Percentiles rank a stretch among this genome's conserved stretches.
phyloP scores from a whole-genome alignment of 2,113 vertebrate genomes.

The Atractosteus spatula region DNA sequence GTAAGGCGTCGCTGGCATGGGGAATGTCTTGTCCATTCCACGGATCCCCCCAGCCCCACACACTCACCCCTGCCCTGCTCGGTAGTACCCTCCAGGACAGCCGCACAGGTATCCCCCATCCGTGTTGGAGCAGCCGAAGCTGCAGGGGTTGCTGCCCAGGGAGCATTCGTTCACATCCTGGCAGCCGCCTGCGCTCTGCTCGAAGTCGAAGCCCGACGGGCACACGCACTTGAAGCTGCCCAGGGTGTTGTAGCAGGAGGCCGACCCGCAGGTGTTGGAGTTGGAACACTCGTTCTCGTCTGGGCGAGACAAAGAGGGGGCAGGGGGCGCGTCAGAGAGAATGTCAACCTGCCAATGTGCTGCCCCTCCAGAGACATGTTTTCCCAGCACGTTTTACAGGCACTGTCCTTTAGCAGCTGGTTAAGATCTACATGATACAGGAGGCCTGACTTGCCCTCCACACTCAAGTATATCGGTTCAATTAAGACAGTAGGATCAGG shows the following conservation, averaged over 20 bases:
- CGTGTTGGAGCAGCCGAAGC: conserved; percentile 88
- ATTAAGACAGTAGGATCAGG: background rate
- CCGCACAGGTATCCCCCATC: conserved; percentile 88
- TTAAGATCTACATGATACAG: too few relatives aligned
- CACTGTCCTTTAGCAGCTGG: too few relatives aligned
- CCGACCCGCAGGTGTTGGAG: conserved; percentile 72
- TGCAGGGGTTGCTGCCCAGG: conserved; percentile 71
- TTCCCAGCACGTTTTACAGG: too few relatives aligned
- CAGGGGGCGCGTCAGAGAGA: background rate
- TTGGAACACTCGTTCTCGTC: conserved; percentile 88
- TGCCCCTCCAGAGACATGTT: too few relatives aligned
- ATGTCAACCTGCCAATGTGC: too few relatives aligned
- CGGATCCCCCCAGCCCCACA: background rate
- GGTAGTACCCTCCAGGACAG: conserved; percentile 85
- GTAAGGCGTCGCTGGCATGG: too few relatives aligned
- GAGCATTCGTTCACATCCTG: conserved; percentile 89
- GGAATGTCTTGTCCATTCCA: too few relatives aligned
- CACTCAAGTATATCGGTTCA: too few relatives aligned
- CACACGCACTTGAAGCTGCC: conserved; percentile 93
- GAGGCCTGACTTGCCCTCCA: too few relatives aligned
- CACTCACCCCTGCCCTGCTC: conserved; percentile 88
- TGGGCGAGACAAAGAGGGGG: conserved; percentile 32
- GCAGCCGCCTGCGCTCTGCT: conserved; percentile 73
- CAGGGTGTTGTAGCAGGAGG: conserved; percentile 91
- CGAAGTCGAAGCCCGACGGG: conserved; percentile 86